phyloP scores from a whole-genome alignment of 2,888 invertebrate species.

The Lycia hirtaria region DNA sequence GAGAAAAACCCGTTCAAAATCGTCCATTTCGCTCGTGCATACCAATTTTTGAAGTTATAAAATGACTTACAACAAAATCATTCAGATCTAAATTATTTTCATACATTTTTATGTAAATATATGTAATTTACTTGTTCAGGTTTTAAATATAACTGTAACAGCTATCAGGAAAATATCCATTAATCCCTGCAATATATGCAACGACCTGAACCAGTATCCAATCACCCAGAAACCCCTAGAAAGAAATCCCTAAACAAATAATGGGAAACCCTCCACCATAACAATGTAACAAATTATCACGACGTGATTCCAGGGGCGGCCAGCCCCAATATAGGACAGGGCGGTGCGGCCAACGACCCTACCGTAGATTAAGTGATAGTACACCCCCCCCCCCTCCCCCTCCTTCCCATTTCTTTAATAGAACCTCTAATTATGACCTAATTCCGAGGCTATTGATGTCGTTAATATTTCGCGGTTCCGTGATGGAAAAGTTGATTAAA shows the following conservation, averaged over 20 bases:
- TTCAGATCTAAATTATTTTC: too few relatives aligned
- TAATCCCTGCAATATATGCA: constrained; percentile 13
- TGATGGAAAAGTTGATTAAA: constrained; percentile 18
- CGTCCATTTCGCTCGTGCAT: too few relatives aligned
- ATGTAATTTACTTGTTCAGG: too few relatives aligned
- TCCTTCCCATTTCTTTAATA: constrained; percentile 37
- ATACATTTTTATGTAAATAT: too few relatives aligned
- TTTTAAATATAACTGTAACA: background rate
- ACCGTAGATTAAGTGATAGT: constrained; percentile 3
- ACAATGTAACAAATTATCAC: constrained; percentile 40
- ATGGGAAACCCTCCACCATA: constrained; percentile 38
- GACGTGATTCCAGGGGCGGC: constrained; percentile 31
- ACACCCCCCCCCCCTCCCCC: too few relatives aligned
- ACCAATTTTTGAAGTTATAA: too few relatives aligned
- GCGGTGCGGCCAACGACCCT: constrained; percentile 39
- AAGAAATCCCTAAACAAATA: constrained; percentile 39
- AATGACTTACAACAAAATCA: too few relatives aligned
- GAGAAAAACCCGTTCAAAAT: too few relatives aligned
- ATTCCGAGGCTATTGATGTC: constrained; percentile 33
- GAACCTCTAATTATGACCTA: constrained; percentile 42
- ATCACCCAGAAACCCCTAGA: constrained; percentile 25
- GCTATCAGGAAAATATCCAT: background rate
- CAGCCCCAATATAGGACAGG: constrained; percentile 34
- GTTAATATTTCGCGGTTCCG: constrained; percentile 31
- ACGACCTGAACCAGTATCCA: constrained; percentile 16